Conservation (phyloP, 2,888 invertebrate genomes). For the Parapristionchus giblindavisi region DNA sequence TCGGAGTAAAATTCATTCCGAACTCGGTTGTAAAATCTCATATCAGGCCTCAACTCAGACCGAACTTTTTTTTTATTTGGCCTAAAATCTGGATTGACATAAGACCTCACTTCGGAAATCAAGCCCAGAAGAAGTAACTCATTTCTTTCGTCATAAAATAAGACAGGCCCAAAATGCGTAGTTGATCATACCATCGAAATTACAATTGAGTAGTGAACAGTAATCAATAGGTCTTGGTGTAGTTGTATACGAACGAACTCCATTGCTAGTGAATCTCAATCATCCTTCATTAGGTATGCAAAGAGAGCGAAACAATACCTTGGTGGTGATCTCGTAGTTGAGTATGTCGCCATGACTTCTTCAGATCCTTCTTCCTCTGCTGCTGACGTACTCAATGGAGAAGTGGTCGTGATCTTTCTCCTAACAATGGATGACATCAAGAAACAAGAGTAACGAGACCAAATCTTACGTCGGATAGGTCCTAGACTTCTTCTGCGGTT, state of each 20-base stretch:
- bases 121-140: too few relatives aligned
- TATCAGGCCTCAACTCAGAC: not conserved
- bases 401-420: slow-evolving; percentile 11
- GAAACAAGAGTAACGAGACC: not conserved
- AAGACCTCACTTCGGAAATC: too few relatives aligned
- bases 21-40: too few relatives aligned
- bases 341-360: slow-evolving; percentile 19
- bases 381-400: slow-evolving; percentile 1
- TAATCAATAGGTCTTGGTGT: slow-evolving; percentile 52
- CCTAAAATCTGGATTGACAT: not conserved
- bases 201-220: slow-evolving; percentile 65
- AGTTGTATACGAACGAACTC: slow-evolving; percentile 38
- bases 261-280: slow-evolving; percentile 5
- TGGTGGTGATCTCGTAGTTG: slow-evolving; percentile 36
- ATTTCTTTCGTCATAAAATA: too few relatives aligned
- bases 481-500: slow-evolving; percentile 34
- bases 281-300: not conserved
- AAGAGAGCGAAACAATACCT: not conserved
- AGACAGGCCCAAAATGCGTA: too few relatives aligned
- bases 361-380: slow-evolving; percentile 5
- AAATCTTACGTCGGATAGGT: slow-evolving; percentile 23
- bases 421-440: not conserved
- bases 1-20: too few relatives aligned
- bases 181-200: slow-evolving; percentile 59
- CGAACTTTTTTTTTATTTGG: not conserved